phyloP scores from a whole-genome alignment of 2,888 invertebrate genomes.

The Coremacera marginata region DNA sequence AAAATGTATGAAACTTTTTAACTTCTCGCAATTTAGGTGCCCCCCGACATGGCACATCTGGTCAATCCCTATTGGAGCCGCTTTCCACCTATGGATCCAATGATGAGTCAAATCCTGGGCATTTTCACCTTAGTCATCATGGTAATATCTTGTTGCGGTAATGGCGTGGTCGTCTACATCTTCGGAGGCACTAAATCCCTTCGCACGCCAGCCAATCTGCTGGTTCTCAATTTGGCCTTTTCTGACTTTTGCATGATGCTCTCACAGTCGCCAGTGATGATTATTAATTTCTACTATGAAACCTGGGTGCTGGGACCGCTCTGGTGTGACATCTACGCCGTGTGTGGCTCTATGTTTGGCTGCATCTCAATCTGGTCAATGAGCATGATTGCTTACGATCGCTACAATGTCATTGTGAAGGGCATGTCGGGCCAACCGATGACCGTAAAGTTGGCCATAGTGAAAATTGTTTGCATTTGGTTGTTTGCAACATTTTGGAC shows the following conservation, averaged over 20 bases:
- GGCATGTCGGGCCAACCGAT: slow-evolving; percentile 74
- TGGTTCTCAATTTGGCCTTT: slow-evolving; percentile 75
- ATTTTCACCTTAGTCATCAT: slow-evolving; percentile 72
- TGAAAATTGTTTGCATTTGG: slow-evolving; percentile 72
- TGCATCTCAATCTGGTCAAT: slow-evolving; percentile 91
- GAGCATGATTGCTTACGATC: slow-evolving; percentile 89
- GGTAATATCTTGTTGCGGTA: slow-evolving; percentile 67
- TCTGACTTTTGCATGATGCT: slow-evolving; percentile 75
- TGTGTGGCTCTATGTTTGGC: slow-evolving; percentile 81
- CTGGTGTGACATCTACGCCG: slow-evolving; percentile 74
- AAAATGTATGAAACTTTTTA: not conserved
- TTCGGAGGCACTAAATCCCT: slow-evolving; percentile 75
- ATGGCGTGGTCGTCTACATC: slow-evolving; percentile 72
- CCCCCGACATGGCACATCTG: slow-evolving; percentile 76
- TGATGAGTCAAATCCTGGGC: slow-evolving; percentile 74
- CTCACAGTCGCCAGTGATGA: slow-evolving; percentile 72
- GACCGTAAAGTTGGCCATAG: slow-evolving; percentile 70
- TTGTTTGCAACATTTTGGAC: slow-evolving; percentile 71
- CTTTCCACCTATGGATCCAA: slow-evolving; percentile 71
- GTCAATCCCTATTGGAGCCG: slow-evolving; percentile 74
- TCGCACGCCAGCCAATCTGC: slow-evolving; percentile 74
- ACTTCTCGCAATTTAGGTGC: slow-evolving; percentile 65
- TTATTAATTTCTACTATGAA: slow-evolving; percentile 74
- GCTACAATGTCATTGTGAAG: slow-evolving; percentile 92
- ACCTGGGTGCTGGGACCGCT: slow-evolving; percentile 74